Evolutionary conservation across 2,888 invertebrate species (phyloP).

Genomic region (Drosophila basisetae): DNA sequence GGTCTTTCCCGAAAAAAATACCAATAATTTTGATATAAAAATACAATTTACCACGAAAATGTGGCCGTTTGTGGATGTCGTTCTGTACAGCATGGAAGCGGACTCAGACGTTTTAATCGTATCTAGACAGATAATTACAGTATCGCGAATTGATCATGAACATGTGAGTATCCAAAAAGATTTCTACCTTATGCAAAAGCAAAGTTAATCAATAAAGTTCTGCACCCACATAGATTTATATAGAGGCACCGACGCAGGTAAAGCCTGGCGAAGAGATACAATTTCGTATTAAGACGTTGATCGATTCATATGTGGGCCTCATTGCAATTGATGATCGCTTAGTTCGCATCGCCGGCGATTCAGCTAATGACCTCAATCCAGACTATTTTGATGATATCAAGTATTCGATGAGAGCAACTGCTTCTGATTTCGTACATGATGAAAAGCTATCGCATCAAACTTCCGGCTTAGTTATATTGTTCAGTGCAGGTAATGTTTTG

Average conservation of each 20-base stretch:
- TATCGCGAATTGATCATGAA: slow-evolving; percentile 4
- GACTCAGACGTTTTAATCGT: slow-evolving; percentile 5
- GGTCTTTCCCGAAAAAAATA: slow-evolving; percentile 11
- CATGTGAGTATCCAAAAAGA: slow-evolving; percentile 16
- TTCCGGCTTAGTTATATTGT: slow-evolving; percentile 26
- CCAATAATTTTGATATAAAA: slow-evolving; percentile 3
- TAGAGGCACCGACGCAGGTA: slow-evolving; percentile 7
- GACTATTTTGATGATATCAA: slow-evolving; percentile 13
- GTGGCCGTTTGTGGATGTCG: slow-evolving; percentile 37
- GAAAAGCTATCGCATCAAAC: neutral
- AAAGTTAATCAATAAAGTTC: neutral
- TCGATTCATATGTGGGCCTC: slow-evolving; percentile 38
- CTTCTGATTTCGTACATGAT: neutral
- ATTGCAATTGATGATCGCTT: slow-evolving; percentile 13
- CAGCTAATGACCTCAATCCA: slow-evolving; percentile 10
- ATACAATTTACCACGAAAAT: slow-evolving; percentile 9
- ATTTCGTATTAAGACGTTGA: slow-evolving; percentile 5
- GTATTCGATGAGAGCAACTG: neutral
- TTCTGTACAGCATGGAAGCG: slow-evolving; percentile 22
- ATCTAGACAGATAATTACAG: slow-evolving; percentile 1
- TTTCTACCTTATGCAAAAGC: neutral
- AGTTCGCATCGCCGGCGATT: neutral
- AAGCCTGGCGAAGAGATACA: slow-evolving; percentile 22
- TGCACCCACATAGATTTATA: slow-evolving; percentile 9
- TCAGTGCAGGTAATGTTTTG: slow-evolving; percentile 7